Percentiles rank a stretch among this genome's conserved stretches.
phyloP scores from a whole-genome alignment of 2,113 vertebrate species.

The Toxotes chatareus region DNA sequence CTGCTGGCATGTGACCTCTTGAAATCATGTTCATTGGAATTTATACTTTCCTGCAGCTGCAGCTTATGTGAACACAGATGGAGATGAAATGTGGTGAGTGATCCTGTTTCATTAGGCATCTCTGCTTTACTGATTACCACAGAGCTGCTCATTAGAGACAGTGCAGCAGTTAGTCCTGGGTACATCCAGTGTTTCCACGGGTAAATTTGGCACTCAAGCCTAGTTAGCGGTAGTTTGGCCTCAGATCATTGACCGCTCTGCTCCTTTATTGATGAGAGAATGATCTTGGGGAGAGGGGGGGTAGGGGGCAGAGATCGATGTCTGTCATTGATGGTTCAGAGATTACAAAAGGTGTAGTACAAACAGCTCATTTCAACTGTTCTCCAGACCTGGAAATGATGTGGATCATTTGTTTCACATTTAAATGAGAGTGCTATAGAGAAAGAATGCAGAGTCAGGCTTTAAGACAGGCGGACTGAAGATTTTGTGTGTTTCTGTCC shows the following conservation, averaged over 20 bases:
- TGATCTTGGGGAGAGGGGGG: slow-evolving; percentile 65
- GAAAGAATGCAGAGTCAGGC: neutral
- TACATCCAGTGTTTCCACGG: slow-evolving; percentile 10
- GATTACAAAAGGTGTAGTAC: slow-evolving; percentile 63
- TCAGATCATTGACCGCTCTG: slow-evolving; percentile 50
- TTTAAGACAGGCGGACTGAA: neutral
- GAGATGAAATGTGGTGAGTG: slow-evolving; percentile 25
- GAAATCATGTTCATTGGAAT: slow-evolving; percentile 41
- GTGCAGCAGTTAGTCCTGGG: slow-evolving; percentile 24
- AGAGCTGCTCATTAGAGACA: too few species aligned
- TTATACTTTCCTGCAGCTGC: slow-evolving; percentile 10
- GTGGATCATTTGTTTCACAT: slow-evolving; percentile 3
- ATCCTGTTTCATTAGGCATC: slow-evolving; percentile 37
- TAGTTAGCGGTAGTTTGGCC: slow-evolving; percentile 48
- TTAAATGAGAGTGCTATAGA: neutral
- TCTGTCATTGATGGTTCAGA: slow-evolving; percentile 53
- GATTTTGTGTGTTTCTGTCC: neutral
- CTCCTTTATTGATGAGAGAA: slow-evolving; percentile 71
- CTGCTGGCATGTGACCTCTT: neutral
- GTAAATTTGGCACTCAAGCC: slow-evolving; percentile 28
- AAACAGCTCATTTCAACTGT: slow-evolving; percentile 45
- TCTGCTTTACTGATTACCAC: slow-evolving; percentile 45
- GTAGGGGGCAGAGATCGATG: slow-evolving; percentile 72
- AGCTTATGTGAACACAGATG: slow-evolving; percentile 16
- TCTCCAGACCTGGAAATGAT: slow-evolving; percentile 27